Conservation (phyloP, 2,797 vertebrate species). For the Buceros bicornis region DNA sequence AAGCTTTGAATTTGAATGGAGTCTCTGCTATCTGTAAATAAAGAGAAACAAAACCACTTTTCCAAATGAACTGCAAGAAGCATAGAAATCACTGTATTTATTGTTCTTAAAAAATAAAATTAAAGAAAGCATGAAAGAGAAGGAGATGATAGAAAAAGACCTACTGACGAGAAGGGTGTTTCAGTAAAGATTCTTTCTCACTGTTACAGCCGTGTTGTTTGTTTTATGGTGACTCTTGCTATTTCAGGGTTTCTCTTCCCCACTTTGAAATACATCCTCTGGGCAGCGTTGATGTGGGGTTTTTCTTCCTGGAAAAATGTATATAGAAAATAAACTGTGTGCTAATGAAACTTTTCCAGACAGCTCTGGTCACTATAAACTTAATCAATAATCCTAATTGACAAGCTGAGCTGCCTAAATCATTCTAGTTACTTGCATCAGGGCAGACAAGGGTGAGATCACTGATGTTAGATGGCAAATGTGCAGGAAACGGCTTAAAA, state of each 20-base stretch:
- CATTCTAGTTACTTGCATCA: not conserved
- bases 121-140: not conserved
- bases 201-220: not conserved
- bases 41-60: not conserved
- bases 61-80: not conserved
- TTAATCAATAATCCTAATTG: not conserved
- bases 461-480: not conserved
- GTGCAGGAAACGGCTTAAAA: not conserved
- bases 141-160: not conserved
- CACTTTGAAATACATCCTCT: not conserved
- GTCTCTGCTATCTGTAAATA: not conserved
- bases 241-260: rapidly evolving
- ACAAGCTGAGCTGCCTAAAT: not conserved
- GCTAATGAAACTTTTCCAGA: not conserved
- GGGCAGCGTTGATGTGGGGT: not conserved
- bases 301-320: not conserved
- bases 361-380: not conserved
- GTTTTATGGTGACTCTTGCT: not conserved
- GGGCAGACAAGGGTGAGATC: not conserved
- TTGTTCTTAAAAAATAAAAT: not conserved
- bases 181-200: not conserved
- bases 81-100: not conserved
- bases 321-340: not conserved
- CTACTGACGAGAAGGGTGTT: not conserved
- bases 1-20: not conserved